Evolutionary conservation across 2,888 invertebrate genomes (phyloP).

Genomic region (Lepeophtheirus nordmannii): DNA sequence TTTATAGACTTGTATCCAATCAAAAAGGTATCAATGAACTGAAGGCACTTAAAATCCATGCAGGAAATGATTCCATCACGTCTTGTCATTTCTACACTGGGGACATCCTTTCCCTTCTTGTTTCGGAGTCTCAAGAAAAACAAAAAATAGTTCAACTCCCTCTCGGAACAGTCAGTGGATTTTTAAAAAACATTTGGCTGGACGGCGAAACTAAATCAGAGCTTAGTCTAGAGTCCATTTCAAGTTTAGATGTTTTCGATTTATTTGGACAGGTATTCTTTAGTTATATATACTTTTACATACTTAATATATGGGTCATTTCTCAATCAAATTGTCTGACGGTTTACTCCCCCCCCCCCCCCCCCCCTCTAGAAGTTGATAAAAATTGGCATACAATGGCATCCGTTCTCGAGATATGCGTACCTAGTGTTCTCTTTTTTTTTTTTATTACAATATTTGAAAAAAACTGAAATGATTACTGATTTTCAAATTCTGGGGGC

Average conservation of each 20-base stretch:
- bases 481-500: too few species aligned
- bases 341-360: too few species aligned
- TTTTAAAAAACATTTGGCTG: not conserved
- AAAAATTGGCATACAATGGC: too few species aligned
- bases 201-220: not conserved
- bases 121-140: conserved; percentile 31
- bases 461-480: too few species aligned
- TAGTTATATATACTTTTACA: too few species aligned
- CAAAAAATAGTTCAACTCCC: conserved; percentile 16
- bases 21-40: conserved; percentile 4
- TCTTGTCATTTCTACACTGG: conserved; percentile 62
- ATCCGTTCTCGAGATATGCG: too few species aligned
- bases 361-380: too few species aligned
- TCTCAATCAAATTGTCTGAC: too few species aligned
- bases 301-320: too few species aligned
- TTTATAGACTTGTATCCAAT: not conserved
- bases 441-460: too few species aligned
- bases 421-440: too few species aligned
- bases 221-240: not conserved
- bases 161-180: not conserved
- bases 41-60: conserved; percentile 15
- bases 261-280: not conserved
- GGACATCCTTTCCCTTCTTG: conserved; percentile 53
- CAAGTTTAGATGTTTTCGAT: not conserved
- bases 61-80: conserved; percentile 35